Evolutionary conservation across 2,888 invertebrate genomes (phyloP), one percentile per base, ranked within the genome.

Genomic region (Agrochola lychnidis): DNA sequence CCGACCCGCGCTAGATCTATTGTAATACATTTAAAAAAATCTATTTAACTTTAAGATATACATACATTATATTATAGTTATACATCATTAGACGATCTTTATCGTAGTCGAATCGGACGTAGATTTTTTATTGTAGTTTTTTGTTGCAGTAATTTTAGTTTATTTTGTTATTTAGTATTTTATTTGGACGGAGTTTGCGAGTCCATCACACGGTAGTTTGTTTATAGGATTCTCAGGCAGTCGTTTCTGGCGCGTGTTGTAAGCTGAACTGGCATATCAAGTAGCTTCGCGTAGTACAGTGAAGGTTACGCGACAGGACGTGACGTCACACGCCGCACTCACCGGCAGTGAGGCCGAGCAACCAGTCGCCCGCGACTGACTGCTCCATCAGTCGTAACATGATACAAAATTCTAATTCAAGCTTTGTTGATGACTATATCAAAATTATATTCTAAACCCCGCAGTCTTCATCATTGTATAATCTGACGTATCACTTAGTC

Each of bases 111-210:
- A 94, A 93, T 94, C 92, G 89, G 90, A 92, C 92, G 92, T 94
- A 94, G 91, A 88, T 88, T 91, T 92, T 93, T 92, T 90, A 89
- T 92, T 91, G 90, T 92, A 92, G 92, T 90, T 90, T 93, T 95
- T 94, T 93, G 95, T 96, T 95, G 94, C 93, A 92, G 90, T 95
- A 93, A 92, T 93, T 93, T 95, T 94, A 94, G 94, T 94, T 92
- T 89, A 92, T 94, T 93, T 94, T 96, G 96, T 96, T 96, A 96
- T 96, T 96, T 96, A 96, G 96, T 96, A 92, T 96, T 96, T 95
- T 96, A 96, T 94, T 93, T 94, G 90, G 91, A 90, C 89, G 87
- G 88, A 83, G 82, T 76, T 88, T 73, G 90, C 88, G 81, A 88
- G 90, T 87, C 87, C 86, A 84, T 85, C 87, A 85, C 89, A 69